phyloP scores from a whole-genome alignment of 2,888 invertebrate genomes.

The Xylota sylvarum region DNA sequence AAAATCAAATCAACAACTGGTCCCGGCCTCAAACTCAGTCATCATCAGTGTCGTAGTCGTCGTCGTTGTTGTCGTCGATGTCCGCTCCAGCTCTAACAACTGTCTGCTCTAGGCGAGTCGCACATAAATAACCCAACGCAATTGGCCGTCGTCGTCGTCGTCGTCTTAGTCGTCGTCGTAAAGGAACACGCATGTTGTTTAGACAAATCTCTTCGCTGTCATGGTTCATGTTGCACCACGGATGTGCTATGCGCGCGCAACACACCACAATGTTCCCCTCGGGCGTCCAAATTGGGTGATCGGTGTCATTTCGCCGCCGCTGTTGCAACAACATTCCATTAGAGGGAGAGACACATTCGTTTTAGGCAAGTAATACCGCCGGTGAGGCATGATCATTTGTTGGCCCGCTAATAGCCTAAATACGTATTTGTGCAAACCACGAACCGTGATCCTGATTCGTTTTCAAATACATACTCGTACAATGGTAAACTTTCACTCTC shows the following conservation, averaged over 20 bases:
- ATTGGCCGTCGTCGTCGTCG: slow-evolving; percentile 45
- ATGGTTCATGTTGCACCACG: slow-evolving; percentile 69
- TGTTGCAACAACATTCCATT: slow-evolving; percentile 63
- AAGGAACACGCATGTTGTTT: slow-evolving; percentile 70
- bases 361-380: slow-evolving; percentile 26
- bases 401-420: slow-evolving; percentile 23
- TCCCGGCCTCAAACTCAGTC: slow-evolving; percentile 35
- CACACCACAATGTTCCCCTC: slow-evolving; percentile 43
- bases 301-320: slow-evolving; percentile 60
- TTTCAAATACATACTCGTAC: neutral
- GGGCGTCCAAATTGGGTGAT: slow-evolving; percentile 64
- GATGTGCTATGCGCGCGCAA: slow-evolving; percentile 54
- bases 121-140: slow-evolving; percentile 69
- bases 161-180: slow-evolving; percentile 15
- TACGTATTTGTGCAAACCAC: slow-evolving; percentile 22
- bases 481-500: slow-evolving; percentile 56
- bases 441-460: slow-evolving; percentile 8
- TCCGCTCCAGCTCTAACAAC: slow-evolving; percentile 44
- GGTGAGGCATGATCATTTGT: slow-evolving; percentile 27
- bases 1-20: slow-evolving; percentile 64
- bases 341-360: slow-evolving; percentile 44
- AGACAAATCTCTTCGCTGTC: slow-evolving; percentile 70
- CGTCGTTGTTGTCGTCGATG: slow-evolving; percentile 18
- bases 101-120: slow-evolving; percentile 62
- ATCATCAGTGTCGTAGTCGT: slow-evolving; percentile 47